These are phyloP conservation scores for Zaprionus tsacasi DNA, from an alignment of 1,140 invertebrate species.

Conservation along the genomic window DNA sequence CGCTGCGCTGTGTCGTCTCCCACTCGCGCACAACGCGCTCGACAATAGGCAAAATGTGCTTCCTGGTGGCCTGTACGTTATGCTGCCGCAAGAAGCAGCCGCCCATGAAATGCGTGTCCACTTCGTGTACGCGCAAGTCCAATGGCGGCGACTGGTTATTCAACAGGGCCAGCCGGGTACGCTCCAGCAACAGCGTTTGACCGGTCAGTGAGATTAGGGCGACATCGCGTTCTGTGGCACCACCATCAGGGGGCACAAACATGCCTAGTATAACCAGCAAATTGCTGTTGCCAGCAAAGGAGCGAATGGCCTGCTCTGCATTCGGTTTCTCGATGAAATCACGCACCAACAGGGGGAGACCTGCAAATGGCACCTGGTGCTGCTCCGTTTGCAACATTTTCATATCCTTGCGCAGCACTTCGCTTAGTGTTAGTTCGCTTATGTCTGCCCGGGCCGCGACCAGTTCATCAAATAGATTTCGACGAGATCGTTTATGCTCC, in stretches of 20 bases:
- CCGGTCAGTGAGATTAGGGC: constrained; percentile 84
- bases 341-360: constrained; percentile 86
- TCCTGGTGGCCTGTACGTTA: constrained; percentile 86
- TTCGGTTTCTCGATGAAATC: constrained; percentile 85
- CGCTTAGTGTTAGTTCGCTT: constrained; percentile 85
- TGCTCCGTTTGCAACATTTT: constrained; percentile 85
- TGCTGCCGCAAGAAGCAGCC: constrained; percentile 85
- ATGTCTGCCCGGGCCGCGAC: constrained; percentile 87
- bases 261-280: constrained; percentile 86
- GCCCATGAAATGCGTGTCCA: constrained; percentile 61
- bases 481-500: constrained; percentile 46
- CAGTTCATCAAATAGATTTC: constrained; percentile 85
- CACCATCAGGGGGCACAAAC: constrained; percentile 59
- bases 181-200: constrained; percentile 53
- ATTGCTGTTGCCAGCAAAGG: constrained; percentile 84
- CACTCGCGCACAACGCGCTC: constrained; percentile 79
- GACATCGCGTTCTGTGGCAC: constrained; percentile 85
- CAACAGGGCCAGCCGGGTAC: constrained; percentile 48
- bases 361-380: constrained; percentile 85
- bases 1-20: constrained; percentile 49
- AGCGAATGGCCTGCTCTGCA: constrained; percentile 82
- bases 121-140: constrained; percentile 39
- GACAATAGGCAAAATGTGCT: constrained; percentile 87
- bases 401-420: constrained; percentile 88
- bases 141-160: constrained; percentile 49